Evolutionary conservation across 2,113 vertebrate species (phyloP).

Genomic region (Grantiella picta): DNA sequence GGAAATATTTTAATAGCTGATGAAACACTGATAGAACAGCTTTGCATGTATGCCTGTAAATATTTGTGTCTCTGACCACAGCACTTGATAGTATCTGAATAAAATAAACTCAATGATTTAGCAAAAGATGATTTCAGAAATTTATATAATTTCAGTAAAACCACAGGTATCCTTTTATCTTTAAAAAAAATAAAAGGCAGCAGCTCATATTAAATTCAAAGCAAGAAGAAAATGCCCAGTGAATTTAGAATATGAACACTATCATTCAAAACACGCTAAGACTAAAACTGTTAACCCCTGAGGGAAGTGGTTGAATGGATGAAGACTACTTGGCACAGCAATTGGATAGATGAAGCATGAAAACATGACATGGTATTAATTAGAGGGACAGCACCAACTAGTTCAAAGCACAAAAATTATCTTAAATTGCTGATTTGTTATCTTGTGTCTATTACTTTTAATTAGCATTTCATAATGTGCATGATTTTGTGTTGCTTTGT

Average conservation of each 20-base stretch:
- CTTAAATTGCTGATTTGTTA: conserved; percentile 52
- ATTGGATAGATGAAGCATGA: conserved; percentile 46
- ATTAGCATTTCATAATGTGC: conserved; percentile 44
- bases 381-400: conserved; percentile 58
- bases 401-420: conserved; percentile 40
- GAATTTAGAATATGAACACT: background rate
- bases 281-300: conserved; percentile 60
- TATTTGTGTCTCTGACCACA: background rate
- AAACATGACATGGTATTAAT: conserved; percentile 67
- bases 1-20: background rate
- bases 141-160: background rate
- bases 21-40: background rate
- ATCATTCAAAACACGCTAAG: conserved; percentile 17
- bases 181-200: background rate
- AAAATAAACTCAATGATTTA: background rate
- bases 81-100: background rate
- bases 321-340: conserved; percentile 18
- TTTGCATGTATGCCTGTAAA: background rate
- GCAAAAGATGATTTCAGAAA: background rate
- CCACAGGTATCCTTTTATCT: background rate
- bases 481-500: background rate
- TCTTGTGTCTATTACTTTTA: conserved; percentile 45
- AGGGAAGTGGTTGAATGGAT: conserved; percentile 43
- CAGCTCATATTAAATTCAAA: background rate
- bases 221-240: background rate